A percentile compares a stretch with the other conserved stretches of the same genome.
Conservation (phyloP, 92 coral and sea anemone genomes). For the Metridium senile region DNA sequence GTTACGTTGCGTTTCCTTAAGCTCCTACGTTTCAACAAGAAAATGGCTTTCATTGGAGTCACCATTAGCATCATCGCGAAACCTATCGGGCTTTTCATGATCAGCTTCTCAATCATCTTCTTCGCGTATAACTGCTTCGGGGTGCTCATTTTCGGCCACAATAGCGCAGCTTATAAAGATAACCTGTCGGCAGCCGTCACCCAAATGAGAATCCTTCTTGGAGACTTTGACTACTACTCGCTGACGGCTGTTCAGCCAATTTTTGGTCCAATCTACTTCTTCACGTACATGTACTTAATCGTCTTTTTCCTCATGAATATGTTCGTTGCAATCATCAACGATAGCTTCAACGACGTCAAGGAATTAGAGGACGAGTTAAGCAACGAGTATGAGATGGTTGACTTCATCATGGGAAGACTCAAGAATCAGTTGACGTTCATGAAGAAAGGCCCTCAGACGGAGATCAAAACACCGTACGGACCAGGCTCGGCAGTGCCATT, state of each 20-base stretch:
- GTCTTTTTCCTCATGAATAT: slow-evolving; percentile 88
- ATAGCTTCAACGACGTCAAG: slow-evolving; percentile 78
- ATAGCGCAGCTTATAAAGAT: slow-evolving; percentile 48
- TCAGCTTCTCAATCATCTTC: slow-evolving; percentile 70
- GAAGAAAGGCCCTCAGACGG: not conserved
- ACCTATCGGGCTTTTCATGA: slow-evolving; percentile 68
- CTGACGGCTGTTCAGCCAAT: slow-evolving; percentile 54
- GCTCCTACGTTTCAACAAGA: slow-evolving; percentile 75
- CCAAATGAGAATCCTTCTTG: slow-evolving; percentile 74
- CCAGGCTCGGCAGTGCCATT: slow-evolving; percentile 49
- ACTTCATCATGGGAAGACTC: slow-evolving; percentile 64
- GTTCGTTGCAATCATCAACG: slow-evolving; percentile 96
- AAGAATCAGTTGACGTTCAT: slow-evolving; percentile 53
- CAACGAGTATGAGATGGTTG: slow-evolving; percentile 88
- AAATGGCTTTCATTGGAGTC: slow-evolving; percentile 80
- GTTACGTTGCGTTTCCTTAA: slow-evolving; percentile 77
- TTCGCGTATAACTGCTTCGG: slow-evolving; percentile 71
- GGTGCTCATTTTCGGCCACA: slow-evolving; percentile 57
- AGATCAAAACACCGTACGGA: slow-evolving; percentile 42
- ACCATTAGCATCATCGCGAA: slow-evolving; percentile 74
- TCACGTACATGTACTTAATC: slow-evolving; percentile 81
- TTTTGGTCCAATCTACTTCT: slow-evolving; percentile 81
- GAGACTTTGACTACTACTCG: slow-evolving; percentile 81
- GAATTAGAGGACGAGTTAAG: slow-evolving; percentile 50
- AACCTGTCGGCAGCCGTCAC: slow-evolving; percentile 65